Evolutionary conservation across 2,888 invertebrate genomes (phyloP).

Genomic region (Carterocephalus palaemon): DNA sequence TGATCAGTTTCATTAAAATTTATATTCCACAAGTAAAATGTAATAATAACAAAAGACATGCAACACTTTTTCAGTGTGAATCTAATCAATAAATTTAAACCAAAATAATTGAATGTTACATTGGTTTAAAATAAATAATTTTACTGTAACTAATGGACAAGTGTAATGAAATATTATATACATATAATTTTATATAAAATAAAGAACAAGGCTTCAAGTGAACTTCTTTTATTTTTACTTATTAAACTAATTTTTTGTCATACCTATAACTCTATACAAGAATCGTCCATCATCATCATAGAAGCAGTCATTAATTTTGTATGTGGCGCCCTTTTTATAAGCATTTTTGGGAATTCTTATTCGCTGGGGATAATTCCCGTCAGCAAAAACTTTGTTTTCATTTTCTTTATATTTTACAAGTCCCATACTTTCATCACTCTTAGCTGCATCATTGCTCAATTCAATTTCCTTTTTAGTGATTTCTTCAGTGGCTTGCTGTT

Average conservation of each 20-base stretch:
- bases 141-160: constrained; percentile 60
- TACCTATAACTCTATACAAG: constrained; percentile 87
- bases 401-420: constrained; percentile 44
- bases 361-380: constrained; percentile 74
- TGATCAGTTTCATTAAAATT: constrained; percentile 17
- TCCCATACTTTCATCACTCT: constrained; percentile 37
- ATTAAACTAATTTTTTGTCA: constrained; percentile 52
- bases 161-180: constrained; percentile 65
- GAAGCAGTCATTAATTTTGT: constrained; percentile 87
- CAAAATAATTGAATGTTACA: constrained; percentile 17
- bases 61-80: constrained; percentile 34
- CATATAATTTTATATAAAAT: constrained; percentile 73
- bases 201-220: constrained; percentile 63
- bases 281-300: constrained; percentile 90
- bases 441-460: constrained; percentile 33
- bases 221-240: constrained; percentile 54
- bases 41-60: constrained; percentile 40
- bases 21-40: constrained; percentile 23
- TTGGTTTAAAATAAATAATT: constrained; percentile 42
- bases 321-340: constrained; percentile 81
- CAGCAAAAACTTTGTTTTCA: constrained; percentile 36
- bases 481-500: constrained; percentile 30
- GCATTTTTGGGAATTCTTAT: constrained; percentile 85
- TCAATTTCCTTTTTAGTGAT: constrained; percentile 45
- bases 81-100: constrained; percentile 27